Evolutionary conservation across 2,797 vertebrate genomes (phyloP).

Genomic region (Mionectes olivaceus): DNA sequence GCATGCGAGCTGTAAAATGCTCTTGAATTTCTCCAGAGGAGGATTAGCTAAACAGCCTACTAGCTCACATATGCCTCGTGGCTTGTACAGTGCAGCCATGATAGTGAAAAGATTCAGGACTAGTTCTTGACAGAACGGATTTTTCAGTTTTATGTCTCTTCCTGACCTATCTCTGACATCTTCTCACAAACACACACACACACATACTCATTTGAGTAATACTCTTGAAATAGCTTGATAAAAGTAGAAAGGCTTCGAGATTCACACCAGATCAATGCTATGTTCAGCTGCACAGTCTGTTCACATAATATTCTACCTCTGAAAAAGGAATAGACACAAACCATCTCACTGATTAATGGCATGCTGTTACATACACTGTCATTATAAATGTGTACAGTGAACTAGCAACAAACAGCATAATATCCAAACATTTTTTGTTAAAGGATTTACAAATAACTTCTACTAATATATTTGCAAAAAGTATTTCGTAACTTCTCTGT

Average conservation of each 20-base stretch:
- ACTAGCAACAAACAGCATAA: neutral
- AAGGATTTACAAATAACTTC: neutral
- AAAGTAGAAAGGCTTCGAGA: neutral
- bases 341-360: neutral
- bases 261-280: neutral
- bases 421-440: neutral
- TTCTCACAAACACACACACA: neutral
- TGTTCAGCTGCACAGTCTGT: neutral
- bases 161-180: neutral
- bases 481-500: neutral
- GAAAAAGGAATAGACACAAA: neutral
- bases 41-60: neutral
- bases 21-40: neutral
- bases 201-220: neutral
- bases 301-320: neutral
- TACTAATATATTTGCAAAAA: neutral
- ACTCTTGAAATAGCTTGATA: neutral
- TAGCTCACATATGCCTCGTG: neutral
- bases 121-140: neutral
- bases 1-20: neutral
- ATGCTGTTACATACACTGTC: neutral
- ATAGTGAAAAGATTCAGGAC: neutral
- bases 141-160: neutral
- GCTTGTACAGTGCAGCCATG: neutral
- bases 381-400: neutral